phyloP scores from a whole-genome alignment of 2,113 vertebrate species.

The Climacteris rufus region DNA sequence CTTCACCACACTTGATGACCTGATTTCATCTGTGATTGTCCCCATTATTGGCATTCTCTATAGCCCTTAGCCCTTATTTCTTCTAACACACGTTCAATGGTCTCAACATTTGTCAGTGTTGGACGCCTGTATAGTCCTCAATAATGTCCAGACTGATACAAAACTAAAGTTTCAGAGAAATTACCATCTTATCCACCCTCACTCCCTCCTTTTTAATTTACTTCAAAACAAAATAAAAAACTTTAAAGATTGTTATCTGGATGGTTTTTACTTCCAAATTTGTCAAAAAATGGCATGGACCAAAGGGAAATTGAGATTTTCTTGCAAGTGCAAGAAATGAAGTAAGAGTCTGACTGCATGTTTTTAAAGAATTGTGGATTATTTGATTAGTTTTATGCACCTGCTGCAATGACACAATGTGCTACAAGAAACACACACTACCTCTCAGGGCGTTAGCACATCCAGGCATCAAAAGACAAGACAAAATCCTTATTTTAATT shows the following conservation, averaged over 20 bases:
- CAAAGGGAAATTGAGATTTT: not conserved
- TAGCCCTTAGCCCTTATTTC: not conserved
- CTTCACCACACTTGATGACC: not conserved
- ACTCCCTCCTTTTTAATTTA: not conserved
- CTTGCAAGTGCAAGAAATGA: not conserved
- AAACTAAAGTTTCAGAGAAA: not conserved
- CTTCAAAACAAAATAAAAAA: not conserved
- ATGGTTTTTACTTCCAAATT: not conserved
- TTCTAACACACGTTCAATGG: not conserved
- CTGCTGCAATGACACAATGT: not conserved
- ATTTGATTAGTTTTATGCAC: not conserved
- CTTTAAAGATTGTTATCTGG: not conserved
- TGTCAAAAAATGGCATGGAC: not conserved
- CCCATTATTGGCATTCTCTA: not conserved
- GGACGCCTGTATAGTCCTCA: fast-evolving
- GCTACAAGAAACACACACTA: not conserved
- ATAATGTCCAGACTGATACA: not conserved
- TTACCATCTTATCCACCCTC: not conserved
- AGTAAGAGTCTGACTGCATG: not conserved
- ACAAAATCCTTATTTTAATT: not conserved
- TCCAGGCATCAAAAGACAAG: not conserved
- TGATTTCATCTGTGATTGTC: not conserved
- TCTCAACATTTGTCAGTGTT: not conserved
- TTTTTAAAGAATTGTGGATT: not conserved
- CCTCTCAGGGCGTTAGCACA: not conserved